Evolutionary conservation across 2,113 vertebrate genomes (phyloP).

Genomic region (Tonatia bakeri): DNA sequence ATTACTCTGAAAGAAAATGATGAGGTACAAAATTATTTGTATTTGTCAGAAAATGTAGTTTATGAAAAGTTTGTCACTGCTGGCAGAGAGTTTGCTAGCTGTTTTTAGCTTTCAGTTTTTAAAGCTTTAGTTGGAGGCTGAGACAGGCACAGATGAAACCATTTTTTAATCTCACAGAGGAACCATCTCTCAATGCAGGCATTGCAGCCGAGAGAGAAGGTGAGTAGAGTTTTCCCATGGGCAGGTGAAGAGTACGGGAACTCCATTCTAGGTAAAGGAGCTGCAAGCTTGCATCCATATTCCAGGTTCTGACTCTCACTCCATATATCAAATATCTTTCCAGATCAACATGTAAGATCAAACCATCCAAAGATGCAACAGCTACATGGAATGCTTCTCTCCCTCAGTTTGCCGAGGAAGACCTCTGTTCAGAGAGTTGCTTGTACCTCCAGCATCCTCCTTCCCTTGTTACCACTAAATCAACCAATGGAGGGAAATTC

Average conservation of each 20-base stretch:
- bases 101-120: neutral
- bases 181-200: neutral
- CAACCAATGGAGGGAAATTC: neutral
- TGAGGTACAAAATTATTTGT: neutral
- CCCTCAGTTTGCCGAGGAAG: neutral
- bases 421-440: neutral
- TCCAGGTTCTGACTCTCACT: neutral
- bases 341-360: neutral
- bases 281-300: neutral
- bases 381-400: neutral
- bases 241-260: neutral
- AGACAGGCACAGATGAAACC: neutral
- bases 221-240: accelerated
- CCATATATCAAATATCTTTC: neutral
- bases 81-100: neutral
- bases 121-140: neutral
- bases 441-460: neutral
- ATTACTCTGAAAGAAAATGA: neutral
- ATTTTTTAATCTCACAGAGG: neutral
- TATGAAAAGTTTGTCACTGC: neutral
- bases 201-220: neutral
- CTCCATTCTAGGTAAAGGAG: neutral
- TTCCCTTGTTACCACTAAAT: neutral
- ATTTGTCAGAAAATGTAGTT: neutral
- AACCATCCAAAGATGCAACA: neutral